phyloP scores from a whole-genome alignment of 2,888 invertebrate genomes.

The Phortica okadai region DNA sequence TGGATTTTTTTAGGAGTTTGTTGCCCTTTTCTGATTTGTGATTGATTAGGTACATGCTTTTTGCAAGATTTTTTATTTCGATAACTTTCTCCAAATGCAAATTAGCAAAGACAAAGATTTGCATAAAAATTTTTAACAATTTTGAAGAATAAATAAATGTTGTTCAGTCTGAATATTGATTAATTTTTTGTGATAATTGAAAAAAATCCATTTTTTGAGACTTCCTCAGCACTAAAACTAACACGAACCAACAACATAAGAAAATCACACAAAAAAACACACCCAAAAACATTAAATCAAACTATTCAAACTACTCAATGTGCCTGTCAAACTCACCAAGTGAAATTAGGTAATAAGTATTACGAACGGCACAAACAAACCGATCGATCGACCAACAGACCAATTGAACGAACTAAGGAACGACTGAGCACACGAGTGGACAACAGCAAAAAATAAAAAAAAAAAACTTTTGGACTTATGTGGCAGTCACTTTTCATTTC shows the following conservation, averaged over 20 bases:
- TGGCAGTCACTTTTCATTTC: conserved; percentile 63
- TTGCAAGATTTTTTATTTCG: conserved; percentile 30
- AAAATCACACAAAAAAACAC: neutral
- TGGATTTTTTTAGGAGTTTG: conserved; percentile 33
- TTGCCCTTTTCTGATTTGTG: conserved; percentile 33
- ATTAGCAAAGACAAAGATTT: neutral
- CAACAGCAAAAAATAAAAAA: neutral
- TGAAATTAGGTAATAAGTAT: conserved; percentile 68
- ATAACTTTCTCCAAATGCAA: conserved; percentile 56
- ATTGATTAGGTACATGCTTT: conserved; percentile 25
- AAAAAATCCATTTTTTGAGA: too few relatives aligned
- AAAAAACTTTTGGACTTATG: conserved; percentile 27
- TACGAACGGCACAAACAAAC: neutral
- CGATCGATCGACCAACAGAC: neutral
- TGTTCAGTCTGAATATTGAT: too few relatives aligned
- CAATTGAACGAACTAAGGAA: too few relatives aligned
- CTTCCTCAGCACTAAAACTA: neutral
- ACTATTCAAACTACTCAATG: conserved; percentile 21
- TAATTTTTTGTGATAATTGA: too few relatives aligned
- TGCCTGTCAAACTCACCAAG: conserved; percentile 52
- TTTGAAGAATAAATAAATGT: too few relatives aligned
- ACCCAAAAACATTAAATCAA: conserved; percentile 7
- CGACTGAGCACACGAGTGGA: too few relatives aligned
- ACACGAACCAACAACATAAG: neutral
- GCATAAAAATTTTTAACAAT: neutral